Evolutionary conservation across 2,888 invertebrate species (phyloP).

Genomic region (Vesta saturnalis): DNA sequence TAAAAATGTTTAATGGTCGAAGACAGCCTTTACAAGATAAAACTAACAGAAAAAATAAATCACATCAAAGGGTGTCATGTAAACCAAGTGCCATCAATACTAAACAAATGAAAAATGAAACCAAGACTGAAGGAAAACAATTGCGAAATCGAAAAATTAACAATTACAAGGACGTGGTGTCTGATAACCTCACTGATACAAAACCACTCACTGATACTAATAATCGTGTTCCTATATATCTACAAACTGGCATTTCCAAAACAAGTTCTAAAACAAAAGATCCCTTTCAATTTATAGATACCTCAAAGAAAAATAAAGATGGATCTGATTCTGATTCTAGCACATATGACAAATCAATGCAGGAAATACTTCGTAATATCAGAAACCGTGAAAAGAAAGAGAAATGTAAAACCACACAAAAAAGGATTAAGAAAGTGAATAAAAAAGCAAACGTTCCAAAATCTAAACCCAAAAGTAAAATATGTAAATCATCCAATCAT

Average conservation of each 20-base stretch:
- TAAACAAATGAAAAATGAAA: background rate
- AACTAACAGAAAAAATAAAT: background rate
- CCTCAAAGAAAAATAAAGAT: conserved; percentile 8
- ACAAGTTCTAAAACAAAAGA: background rate
- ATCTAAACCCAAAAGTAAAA: background rate
- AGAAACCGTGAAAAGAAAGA: conserved; percentile 16
- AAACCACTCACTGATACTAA: background rate
- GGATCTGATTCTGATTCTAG: conserved; percentile 38
- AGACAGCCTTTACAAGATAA: background rate
- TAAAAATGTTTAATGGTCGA: background rate
- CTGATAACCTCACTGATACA: background rate
- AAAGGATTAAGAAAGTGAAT: background rate
- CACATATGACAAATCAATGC: conserved; percentile 31
- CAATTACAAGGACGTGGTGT: conserved; percentile 35
- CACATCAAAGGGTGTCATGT: background rate
- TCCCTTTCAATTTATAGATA: conserved; percentile 8
- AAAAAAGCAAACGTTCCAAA: too few species aligned
- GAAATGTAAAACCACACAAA: background rate
- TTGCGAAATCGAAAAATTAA: conserved; percentile 23
- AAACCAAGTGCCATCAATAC: background rate
- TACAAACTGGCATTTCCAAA: conserved; percentile 24
- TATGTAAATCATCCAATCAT: background rate
- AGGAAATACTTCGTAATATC: conserved; percentile 27
- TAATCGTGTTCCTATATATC: conserved; percentile 40
- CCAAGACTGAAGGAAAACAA: background rate